phyloP scores from a whole-genome alignment of 1,140 invertebrate genomes.

The Megathymus violae region DNA sequence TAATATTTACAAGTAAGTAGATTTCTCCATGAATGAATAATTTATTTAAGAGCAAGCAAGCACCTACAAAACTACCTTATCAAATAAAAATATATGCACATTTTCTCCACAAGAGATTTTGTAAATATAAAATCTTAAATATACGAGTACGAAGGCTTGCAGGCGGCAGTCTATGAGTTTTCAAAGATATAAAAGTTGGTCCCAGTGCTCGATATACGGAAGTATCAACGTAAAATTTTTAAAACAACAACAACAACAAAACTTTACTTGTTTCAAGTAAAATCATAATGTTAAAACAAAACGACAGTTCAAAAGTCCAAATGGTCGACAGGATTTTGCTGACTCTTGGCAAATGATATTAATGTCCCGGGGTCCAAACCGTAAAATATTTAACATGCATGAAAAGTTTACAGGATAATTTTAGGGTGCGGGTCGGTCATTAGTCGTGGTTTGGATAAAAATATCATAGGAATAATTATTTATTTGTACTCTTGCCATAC shows the following conservation, averaged over 20 bases:
- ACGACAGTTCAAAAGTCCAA: constrained; percentile 21
- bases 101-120: constrained; percentile 6
- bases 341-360: constrained; percentile 6
- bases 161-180: constrained; percentile 26
- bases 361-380: neutral
- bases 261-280: constrained; percentile 21
- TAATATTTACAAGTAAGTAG: too few species aligned
- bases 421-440: neutral
- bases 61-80: too few species aligned
- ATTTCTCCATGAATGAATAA: too few species aligned
- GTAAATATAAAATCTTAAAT: constrained; percentile 13
- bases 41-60: too few species aligned
- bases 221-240: constrained; percentile 29
- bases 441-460: too few species aligned
- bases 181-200: constrained; percentile 30
- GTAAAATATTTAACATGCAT: constrained; percentile 4
- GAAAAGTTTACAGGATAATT: neutral
- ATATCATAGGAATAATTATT: too few species aligned
- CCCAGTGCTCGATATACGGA: constrained; percentile 27
- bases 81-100: constrained; percentile 18
- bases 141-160: constrained; percentile 8
- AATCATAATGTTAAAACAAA: constrained; percentile 21
- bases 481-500: too few species aligned
- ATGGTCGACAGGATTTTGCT: constrained; percentile 3
- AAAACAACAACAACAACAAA: constrained; percentile 22